phyloP scores from a whole-genome alignment of 2,113 vertebrate species.

The Tinamus guttatus region DNA sequence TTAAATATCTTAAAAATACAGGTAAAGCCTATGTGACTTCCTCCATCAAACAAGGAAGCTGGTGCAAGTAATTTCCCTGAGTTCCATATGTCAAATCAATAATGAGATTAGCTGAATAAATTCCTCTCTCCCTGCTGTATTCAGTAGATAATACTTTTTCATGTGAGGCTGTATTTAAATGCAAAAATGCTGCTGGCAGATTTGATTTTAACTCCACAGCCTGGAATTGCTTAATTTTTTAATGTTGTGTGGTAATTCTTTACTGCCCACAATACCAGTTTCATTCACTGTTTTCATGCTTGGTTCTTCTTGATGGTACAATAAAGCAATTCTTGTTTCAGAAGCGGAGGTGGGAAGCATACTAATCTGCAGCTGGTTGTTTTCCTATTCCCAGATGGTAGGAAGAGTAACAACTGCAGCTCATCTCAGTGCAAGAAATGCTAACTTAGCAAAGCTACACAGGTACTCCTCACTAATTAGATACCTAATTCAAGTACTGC shows the following conservation, averaged over 20 bases:
- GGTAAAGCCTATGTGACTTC: background rate
- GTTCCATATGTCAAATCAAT: background rate
- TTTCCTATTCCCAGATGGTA: conserved; percentile 5
- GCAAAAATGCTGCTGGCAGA: background rate
- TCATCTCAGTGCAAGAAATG: background rate
- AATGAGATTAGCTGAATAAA: conserved; percentile 16
- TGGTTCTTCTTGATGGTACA: background rate
- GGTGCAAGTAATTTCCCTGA: background rate
- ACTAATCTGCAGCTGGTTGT: conserved; percentile 19
- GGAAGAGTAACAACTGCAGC: background rate
- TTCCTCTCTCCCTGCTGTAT: conserved; percentile 9
- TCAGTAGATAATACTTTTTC: background rate
- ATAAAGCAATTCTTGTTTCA: conserved; percentile 22
- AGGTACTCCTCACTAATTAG: background rate
- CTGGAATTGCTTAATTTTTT: conserved; percentile 7
- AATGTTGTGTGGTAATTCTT: background rate
- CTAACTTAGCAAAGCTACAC: background rate
- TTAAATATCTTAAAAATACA: background rate
- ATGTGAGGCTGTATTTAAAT: conserved; percentile 7
- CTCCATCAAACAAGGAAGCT: background rate
- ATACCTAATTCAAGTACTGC: background rate
- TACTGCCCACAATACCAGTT: background rate
- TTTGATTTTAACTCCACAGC: background rate
- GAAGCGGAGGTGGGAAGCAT: conserved; percentile 20
- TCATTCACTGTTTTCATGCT: background rate